phyloP scores from a whole-genome alignment of 2,888 invertebrate genomes.

The Philonicus albiceps region DNA sequence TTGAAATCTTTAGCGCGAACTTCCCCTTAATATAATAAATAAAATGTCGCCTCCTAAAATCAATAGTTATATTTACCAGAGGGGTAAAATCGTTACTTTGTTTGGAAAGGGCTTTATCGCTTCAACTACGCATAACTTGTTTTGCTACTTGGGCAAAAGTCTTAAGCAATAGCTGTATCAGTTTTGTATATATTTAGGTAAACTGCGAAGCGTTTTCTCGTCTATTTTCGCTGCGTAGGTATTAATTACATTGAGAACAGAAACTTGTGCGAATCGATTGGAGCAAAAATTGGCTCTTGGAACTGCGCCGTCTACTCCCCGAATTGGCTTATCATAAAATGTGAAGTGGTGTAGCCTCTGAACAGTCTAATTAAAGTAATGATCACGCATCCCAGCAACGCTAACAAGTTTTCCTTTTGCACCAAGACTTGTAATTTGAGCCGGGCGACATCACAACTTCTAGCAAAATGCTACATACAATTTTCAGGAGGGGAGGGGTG shows the following conservation, averaged over 20 bases:
- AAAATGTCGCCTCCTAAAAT: too few relatives aligned
- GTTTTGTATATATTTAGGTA: not conserved
- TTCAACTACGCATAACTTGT: not conserved
- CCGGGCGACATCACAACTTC: not conserved
- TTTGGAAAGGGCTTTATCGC: too few relatives aligned
- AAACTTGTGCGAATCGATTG: not conserved
- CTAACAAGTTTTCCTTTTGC: not conserved
- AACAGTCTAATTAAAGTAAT: not conserved
- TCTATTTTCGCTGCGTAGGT: not conserved
- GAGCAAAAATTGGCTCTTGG: not conserved
- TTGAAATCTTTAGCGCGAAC: too few relatives aligned
- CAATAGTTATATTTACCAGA: too few relatives aligned
- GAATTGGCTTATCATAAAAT: not conserved
- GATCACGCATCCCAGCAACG: not conserved
- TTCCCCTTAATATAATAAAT: too few relatives aligned
- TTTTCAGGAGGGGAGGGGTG: not conserved
- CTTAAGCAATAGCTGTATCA: not conserved
- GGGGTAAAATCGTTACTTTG: too few relatives aligned
- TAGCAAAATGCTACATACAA: not conserved
- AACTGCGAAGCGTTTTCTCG: too few relatives aligned
- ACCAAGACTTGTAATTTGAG: not conserved
- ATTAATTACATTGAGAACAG: not conserved
- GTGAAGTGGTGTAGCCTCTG: not conserved
- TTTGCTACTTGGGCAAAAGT: not conserved
- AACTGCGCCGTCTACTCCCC: not conserved